Evolutionary conservation across 2,888 invertebrate species (phyloP).

Genomic region (Tricholauxania praeusta): DNA sequence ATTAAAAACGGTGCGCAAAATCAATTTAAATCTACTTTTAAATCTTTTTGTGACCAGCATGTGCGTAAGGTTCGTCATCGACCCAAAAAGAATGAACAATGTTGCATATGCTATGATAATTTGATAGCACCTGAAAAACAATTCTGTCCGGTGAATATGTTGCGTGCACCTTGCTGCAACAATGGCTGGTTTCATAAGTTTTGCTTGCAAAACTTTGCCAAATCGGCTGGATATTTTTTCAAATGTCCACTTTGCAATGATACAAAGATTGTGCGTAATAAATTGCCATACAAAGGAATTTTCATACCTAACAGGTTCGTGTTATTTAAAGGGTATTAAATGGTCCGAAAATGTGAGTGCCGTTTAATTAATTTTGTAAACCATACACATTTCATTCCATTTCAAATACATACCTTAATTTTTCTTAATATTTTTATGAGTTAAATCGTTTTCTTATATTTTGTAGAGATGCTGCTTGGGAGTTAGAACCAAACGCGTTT

Average conservation of each 20-base stretch:
- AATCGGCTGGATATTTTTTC: constrained; percentile 83
- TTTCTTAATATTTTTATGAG: not conserved
- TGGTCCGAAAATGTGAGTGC: not conserved
- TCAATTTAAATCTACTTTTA: constrained; percentile 74
- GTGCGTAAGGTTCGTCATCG: constrained; percentile 21
- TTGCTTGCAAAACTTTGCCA: constrained; percentile 79
- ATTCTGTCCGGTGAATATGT: constrained; percentile 67
- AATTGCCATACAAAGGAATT: constrained; percentile 73
- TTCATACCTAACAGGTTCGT: constrained; percentile 84
- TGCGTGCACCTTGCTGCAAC: constrained; percentile 83
- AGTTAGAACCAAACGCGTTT: constrained; percentile 80
- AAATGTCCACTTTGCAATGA: constrained; percentile 88
- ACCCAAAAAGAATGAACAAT: constrained; percentile 60
- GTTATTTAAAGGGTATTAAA: not conserved
- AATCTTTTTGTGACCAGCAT: constrained; percentile 64
- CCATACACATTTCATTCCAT: not conserved
- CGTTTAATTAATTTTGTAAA: not conserved
- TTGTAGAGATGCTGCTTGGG: constrained; percentile 86
- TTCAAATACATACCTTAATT: not conserved
- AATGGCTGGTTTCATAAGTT: constrained; percentile 81
- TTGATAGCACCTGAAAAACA: constrained; percentile 55
- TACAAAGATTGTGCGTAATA: constrained; percentile 70
- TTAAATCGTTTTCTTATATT: not conserved
- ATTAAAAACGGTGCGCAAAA: constrained; percentile 73
- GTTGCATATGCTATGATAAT: constrained; percentile 78